These are phyloP conservation scores for Scytalopus superciliaris DNA, from an alignment of 2,113 vertebrate species.

Conservation along the genomic window DNA sequence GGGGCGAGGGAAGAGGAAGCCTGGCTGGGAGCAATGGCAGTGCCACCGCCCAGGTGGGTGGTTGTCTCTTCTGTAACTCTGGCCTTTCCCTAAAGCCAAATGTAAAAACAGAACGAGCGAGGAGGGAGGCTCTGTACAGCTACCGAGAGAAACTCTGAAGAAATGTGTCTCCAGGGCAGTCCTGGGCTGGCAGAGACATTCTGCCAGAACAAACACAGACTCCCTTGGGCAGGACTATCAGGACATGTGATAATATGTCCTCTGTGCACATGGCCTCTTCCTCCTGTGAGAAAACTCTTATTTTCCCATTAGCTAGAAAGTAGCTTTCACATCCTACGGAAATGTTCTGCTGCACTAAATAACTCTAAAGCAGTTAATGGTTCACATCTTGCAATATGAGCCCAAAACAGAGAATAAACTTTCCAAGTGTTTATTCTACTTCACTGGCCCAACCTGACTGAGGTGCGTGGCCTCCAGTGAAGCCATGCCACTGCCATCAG, in stretches of 20 bases:
- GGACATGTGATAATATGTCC: accelerated
- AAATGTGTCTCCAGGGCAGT: background rate
- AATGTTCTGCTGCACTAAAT: background rate
- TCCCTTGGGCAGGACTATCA: background rate
- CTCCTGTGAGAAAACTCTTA: background rate
- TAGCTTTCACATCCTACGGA: background rate
- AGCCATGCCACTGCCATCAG: background rate
- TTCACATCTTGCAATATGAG: background rate
- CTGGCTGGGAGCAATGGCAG: background rate
- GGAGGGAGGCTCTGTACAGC: background rate
- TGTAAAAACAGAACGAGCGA: background rate
- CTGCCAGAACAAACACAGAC: background rate
- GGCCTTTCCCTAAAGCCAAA: background rate
- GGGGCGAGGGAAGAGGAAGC: background rate
- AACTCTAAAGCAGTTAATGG: background rate
- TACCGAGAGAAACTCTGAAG: background rate
- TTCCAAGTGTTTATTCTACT: background rate
- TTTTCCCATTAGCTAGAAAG: background rate
- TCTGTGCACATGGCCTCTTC: background rate
- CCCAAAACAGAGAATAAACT: background rate
- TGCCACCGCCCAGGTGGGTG: background rate
- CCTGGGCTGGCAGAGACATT: background rate
- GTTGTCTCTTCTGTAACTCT: background rate
- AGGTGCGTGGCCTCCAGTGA: background rate
- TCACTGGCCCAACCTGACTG: background rate